These are phyloP conservation scores for Zophobas atratus DNA, from an alignment of 1,140 invertebrate species.

Conservation along the genomic window DNA sequence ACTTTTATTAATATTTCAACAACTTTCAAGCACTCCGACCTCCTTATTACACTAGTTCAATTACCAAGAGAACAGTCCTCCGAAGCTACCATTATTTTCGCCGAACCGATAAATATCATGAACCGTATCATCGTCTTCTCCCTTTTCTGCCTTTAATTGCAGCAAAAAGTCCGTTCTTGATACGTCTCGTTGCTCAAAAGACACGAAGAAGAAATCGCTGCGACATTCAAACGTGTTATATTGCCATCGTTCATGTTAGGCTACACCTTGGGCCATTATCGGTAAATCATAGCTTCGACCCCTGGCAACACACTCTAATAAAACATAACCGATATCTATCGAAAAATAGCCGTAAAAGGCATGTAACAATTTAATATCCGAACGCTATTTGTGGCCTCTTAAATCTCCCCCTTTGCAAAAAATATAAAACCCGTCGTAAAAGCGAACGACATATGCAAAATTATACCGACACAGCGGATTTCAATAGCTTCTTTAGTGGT, in stretches of 20 bases:
- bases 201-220: constrained; percentile 29
- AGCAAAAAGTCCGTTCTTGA: neutral
- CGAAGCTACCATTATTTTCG: too few species aligned
- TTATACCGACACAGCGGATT: neutral
- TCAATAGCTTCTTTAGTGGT: too few species aligned
- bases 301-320: constrained; percentile 13
- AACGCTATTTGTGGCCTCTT: constrained; percentile 20
- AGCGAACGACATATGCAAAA: neutral
- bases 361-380: constrained; percentile 3
- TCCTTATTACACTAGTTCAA: neutral
- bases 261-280: constrained; percentile 52
- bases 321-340: constrained; percentile 37
- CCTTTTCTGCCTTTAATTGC: constrained; percentile 16
- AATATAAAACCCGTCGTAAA: neutral
- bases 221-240: constrained; percentile 52
- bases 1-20: constrained; percentile 22
- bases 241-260: constrained; percentile 51
- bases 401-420: neutral
- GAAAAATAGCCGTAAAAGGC: constrained; percentile 5
- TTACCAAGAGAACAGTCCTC: neutral
- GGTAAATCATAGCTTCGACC: constrained; percentile 33
- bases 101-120: too few species aligned
- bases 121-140: constrained; percentile 3
- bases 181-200: neutral
- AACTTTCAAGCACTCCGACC: neutral